A percentile compares a stretch with the other conserved stretches of the same genome.
Conservation (phyloP, 92 coral and sea anemone species). For the Hydrozoanthus gracilis region DNA sequence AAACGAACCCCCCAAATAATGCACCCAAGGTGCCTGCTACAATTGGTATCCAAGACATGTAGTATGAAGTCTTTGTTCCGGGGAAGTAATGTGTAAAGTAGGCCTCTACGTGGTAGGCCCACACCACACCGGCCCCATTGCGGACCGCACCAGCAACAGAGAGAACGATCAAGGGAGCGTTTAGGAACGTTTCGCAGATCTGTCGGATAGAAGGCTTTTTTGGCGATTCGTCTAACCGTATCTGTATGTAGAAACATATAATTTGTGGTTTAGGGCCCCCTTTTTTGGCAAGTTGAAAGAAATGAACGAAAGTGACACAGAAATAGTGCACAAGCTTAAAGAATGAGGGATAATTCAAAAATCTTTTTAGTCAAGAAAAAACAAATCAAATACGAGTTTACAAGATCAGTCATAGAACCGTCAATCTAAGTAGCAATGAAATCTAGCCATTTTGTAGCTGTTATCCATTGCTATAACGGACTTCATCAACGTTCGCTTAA, state of each 20-base stretch:
- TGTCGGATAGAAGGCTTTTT: conserved; percentile 5
- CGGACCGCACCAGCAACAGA: conserved; percentile 38
- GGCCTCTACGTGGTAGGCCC: conserved; percentile 34
- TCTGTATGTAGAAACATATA: neutral
- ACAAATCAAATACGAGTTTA: no score
- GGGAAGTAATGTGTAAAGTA: conserved; percentile 33
- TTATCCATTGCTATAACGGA: no score
- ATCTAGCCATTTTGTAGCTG: no score
- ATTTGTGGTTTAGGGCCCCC: neutral
- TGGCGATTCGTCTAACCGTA: neutral
- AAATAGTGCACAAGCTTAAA: no score
- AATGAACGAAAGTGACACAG: neutral
- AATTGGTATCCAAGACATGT: conserved; percentile 45
- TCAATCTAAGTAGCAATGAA: no score
- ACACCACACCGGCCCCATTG: conserved; percentile 25
- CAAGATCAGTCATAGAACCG: no score
- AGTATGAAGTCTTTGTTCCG: conserved; percentile 20
- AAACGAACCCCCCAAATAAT: conserved; percentile 30
- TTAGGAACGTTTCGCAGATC: conserved; percentile 25
- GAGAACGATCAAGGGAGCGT: conserved; percentile 2
- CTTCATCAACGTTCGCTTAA: no score
- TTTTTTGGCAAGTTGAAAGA: neutral
- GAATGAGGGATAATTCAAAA: no score
- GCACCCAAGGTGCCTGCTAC: conserved; percentile 23
- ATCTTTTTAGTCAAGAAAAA: no score